These are phyloP conservation scores for Caenorhabditis sp. DNA, from an alignment of 2,888 invertebrate genomes.

Conservation along the genomic window DNA sequence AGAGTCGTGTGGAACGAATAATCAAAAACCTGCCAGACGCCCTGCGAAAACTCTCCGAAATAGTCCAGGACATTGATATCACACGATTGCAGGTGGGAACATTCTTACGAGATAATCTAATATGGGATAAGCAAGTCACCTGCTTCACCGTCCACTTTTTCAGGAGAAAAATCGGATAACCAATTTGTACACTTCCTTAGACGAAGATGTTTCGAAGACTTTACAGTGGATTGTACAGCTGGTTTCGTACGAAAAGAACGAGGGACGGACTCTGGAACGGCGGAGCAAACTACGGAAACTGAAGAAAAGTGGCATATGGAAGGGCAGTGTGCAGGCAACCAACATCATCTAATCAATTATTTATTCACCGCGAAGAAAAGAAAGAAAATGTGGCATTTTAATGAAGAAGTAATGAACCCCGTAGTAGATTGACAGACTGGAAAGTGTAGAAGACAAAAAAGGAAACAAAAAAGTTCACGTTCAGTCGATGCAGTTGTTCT, in stretches of 20 bases:
- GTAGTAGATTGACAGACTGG: constrained; percentile 12
- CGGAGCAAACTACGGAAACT: constrained; percentile 38
- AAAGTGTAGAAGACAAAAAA: not conserved
- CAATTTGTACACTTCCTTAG: constrained; percentile 37
- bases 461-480: not conserved
- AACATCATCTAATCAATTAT: constrained; percentile 35
- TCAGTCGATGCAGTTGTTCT: constrained; percentile 56
- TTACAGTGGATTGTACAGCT: constrained; percentile 55
- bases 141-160: too few relatives aligned
- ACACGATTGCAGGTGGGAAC: constrained; percentile 39
- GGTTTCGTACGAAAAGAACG: constrained; percentile 54
- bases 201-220: constrained; percentile 51
- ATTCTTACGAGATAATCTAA: not conserved
- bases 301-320: constrained; percentile 51
- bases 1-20: constrained; percentile 39
- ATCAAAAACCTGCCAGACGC: constrained; percentile 50
- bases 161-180: constrained; percentile 52
- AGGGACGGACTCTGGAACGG: constrained; percentile 41
- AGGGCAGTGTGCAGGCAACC: constrained; percentile 46
- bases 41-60: constrained; percentile 37
- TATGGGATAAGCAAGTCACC: not conserved
- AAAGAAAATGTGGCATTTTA: not conserved
- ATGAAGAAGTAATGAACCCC: constrained; percentile 3
- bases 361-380: not conserved
- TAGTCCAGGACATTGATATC: constrained; percentile 50